phyloP scores from a whole-genome alignment of 2,113 vertebrate genomes.

The Phainopepla nitens region DNA sequence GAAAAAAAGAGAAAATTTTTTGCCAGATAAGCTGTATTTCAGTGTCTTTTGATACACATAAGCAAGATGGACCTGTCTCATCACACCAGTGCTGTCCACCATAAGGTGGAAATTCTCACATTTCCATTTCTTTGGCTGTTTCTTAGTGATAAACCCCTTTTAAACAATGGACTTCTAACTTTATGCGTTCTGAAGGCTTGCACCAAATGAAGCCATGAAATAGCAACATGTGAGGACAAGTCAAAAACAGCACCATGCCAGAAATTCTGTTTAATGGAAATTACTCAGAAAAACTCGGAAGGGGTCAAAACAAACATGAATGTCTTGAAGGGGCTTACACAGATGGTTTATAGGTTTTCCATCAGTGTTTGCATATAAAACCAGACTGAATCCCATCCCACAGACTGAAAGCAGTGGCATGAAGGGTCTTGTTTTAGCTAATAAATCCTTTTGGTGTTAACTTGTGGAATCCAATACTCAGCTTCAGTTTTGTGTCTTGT shows the following conservation, averaged over 20 bases:
- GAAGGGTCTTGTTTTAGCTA: neutral
- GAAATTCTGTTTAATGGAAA: neutral
- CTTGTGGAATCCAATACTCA: neutral
- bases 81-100: neutral
- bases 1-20: fast-evolving
- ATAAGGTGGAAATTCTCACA: neutral
- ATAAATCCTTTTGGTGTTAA: neutral
- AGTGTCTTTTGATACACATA: neutral
- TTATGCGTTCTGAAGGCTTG: neutral
- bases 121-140: neutral
- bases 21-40: neutral
- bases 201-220: neutral
- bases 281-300: neutral
- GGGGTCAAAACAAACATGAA: neutral
- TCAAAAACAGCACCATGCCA: neutral
- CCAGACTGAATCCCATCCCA: neutral
- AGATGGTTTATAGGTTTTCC: neutral
- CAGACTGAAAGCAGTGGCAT: neutral
- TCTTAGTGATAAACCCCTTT: neutral
- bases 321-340: neutral
- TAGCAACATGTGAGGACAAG: neutral
- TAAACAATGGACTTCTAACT: neutral
- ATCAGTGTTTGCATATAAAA: neutral
- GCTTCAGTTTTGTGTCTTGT: neutral
- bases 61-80: neutral